Conservation (phyloP, 2,797 vertebrate species). For the Graptemys geographica region DNA sequence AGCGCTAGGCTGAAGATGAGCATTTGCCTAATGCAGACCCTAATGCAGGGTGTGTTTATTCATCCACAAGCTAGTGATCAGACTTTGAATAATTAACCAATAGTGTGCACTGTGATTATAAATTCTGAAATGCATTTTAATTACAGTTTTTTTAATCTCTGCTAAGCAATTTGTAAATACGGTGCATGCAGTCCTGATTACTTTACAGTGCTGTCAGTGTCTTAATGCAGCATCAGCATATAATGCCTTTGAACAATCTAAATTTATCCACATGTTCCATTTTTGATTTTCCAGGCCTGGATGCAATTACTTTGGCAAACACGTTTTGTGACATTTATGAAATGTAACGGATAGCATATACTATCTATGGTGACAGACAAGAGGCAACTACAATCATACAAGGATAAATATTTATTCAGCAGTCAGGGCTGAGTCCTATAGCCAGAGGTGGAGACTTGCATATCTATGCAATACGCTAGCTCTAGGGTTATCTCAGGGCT, state of each 20-base stretch:
- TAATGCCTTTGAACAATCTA: slow-evolving; percentile 57
- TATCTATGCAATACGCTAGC: not conserved
- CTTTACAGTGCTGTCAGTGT: slow-evolving; percentile 50
- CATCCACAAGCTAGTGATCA: not conserved
- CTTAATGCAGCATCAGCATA: not conserved
- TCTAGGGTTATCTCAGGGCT: not conserved
- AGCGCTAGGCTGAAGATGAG: not conserved
- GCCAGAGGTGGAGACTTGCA: not conserved
- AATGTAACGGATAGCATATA: not conserved
- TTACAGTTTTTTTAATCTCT: slow-evolving; percentile 44
- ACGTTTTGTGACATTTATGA: slow-evolving; percentile 7
- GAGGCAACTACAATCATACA: slow-evolving; percentile 8
- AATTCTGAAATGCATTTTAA: slow-evolving; percentile 9
- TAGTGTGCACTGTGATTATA: not conserved
- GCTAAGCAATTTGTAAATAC: slow-evolving; percentile 51
- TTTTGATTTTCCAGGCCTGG: slow-evolving; percentile 47
- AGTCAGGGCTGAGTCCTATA: not conserved
- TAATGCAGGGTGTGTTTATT: not conserved
- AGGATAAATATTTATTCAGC: slow-evolving; percentile 26
- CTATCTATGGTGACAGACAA: slow-evolving; percentile 21
- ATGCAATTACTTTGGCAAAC: slow-evolving; percentile 61
- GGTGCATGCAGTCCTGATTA: slow-evolving; percentile 53
- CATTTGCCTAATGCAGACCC: not conserved
- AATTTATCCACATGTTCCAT: slow-evolving; percentile 48
- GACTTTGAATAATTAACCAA: not conserved